Evolutionary conservation across 2,113 vertebrate genomes (phyloP), one percentile per base, ranked within the genome.

Genomic region (Sapayoa aenigma): DNA sequence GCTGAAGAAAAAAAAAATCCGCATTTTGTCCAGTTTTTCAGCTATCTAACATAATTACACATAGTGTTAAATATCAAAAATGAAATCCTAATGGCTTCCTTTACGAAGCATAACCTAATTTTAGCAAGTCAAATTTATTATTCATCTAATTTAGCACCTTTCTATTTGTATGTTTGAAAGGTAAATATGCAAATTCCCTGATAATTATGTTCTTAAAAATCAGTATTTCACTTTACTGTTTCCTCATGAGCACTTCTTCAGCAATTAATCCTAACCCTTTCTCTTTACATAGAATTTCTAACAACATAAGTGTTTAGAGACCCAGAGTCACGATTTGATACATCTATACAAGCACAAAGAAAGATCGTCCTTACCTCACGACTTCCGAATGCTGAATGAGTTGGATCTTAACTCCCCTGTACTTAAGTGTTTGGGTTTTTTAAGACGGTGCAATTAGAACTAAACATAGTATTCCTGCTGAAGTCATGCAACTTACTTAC

Each of bases 391-490:
- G 37, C 25, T 94, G 62, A 67, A 75, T 58, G 27, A 83, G 35
- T 27, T 80, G 12, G 69, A 76, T 55, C 28, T 58, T 72, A 92
- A 77, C 41, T 66, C 6, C 24, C 23, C 19, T 58, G 30, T 39
- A 81, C 49, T 84, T 78, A 50, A 52, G 39, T 15, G 67, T 49
- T 73, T 60, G 49, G 5, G 5, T 52, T 65, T 83, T 88, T 93
- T 74, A 81, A 94, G 90, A 42, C 0, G 1, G 65, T 74, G 89
- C 3, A 18, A 81, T 73, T 71, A 84, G 80, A 96, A 95, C 94
- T 93, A 92, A 93, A 93, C 91, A 96, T 92, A 97, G 89, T 90
- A 87, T 93, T 93, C 81, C 93, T 81, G 60, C 76, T 95, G 90
- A 95, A 93, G 93, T 95, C 92, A 96, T 93, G 49, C 66, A 94